Evolutionary conservation across 2,113 vertebrate genomes (phyloP), one percentile per base, ranked within the genome.

Genomic region (Onychorhynchus coronatus): DNA sequence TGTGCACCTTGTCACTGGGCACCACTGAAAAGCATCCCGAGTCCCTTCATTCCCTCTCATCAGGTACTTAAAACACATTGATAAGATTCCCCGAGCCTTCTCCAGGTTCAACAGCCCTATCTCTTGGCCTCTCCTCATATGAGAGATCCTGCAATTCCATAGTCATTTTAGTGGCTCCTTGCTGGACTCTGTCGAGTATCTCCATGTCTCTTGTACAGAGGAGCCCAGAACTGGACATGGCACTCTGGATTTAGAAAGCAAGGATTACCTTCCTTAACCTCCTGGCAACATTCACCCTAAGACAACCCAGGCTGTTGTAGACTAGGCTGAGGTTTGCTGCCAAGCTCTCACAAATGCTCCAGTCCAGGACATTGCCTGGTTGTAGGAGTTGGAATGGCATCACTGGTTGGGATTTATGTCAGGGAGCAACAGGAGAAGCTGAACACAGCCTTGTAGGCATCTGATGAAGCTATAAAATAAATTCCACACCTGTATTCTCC

Each of bases 121-220:
- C 19, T 79, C 55, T 80, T 1, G 0, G 67, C 27, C 19, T 61
- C 8, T 46, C 7, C 12, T 67, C 41, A 3, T 49, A 55, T 0
- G 1, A 50, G n/a, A 50, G 28, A 18, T 56, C 33, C 33, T 63
- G 31, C 27, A 49, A 31, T 42, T 33, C 35, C 24, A n/a, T 67
- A 39, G 19, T 37, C 23, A 6, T 39, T 21, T 52, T 23, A 14
- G n/a, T 42, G 62, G 37, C 37, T 14, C 35, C 56, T 68, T 89
- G 37, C 67, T 89, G 37, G 74, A 27, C 73, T 79, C 30, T 56
- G 22, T 49, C 18, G 19, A 23, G 11, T 68, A 14, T 50, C 16
- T 46, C 49, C 8, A 5, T 17, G 33, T 56, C 20, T 42, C 20
- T 56, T 37, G 25, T 58, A 41, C 12, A 42, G 37, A 76, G 44